Base-by-base conservation (phyloP, 2,888 invertebrate genomes). In the Blastobasis lacticolella region DNA sequence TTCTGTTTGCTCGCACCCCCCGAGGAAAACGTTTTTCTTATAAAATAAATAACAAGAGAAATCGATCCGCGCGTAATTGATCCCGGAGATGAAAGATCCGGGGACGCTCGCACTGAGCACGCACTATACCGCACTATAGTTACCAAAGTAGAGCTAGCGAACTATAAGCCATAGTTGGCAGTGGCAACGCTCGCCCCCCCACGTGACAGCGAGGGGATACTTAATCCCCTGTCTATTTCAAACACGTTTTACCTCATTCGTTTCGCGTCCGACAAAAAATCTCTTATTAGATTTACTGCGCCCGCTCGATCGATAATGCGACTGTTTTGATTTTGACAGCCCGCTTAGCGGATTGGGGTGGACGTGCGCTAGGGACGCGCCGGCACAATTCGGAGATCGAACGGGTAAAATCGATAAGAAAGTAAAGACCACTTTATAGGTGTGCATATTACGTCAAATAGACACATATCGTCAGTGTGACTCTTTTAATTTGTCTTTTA, bases 231-330 rank as follows among this genome's bases (percentile, higher is more conserved):
- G 87, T 85, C 87, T 85, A 85, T 86, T 83, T 85, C 84, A 81
- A 86, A 88, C 87, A 87, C 86, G 86, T 87, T 86, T 85, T 78
- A 83, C 85, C 78, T 86, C 86, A 86, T 85, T 83, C 85, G 80
- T 80, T 81, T 78, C 78, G 78, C 81, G 79, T 75, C 75, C 74
- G 69, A 84, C 74, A 85, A 87, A 87, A 86, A 81, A 78, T 43
- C 69, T 68, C 74, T 82, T 84, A 86, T 86, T 85, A 81, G 82
- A 86, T 85, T 84, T 81, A 82, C 72, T 75, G 60, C 58, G 62
- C 71, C 69, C 67, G 60, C 61, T 59, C 75, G 75, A 85, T 87
- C 83, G 73, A 85, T 85, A 76, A 66, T 67, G 61, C 66, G 64
- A 56, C 66, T 61, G 71, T 73, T 71, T 73, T 80, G 78, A 81